Percentiles rank a stretch among this genome's conserved stretches.
Evolutionary conservation across 2,888 invertebrate genomes (phyloP).

Genomic region (Dastarcus helophoroides): DNA sequence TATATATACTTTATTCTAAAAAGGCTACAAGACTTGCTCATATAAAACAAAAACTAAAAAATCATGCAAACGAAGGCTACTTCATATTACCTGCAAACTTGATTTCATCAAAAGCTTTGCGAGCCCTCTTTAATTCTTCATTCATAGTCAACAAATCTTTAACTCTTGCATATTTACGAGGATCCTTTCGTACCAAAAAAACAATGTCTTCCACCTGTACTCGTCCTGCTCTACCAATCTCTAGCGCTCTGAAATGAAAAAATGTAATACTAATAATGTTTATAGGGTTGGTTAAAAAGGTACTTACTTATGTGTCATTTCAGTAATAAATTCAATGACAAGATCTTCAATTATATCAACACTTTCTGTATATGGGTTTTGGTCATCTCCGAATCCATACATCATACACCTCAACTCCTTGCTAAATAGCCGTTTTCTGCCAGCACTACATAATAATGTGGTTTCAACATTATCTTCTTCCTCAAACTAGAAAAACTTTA

Average conservation of each 20-base stretch:
- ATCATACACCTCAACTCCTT: conserved; percentile 96
- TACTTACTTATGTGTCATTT: conserved; percentile 70
- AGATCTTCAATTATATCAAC: conserved; percentile 95
- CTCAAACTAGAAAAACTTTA: conserved; percentile 40
- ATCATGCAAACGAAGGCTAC: conserved; percentile 7
- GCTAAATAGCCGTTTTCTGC: conserved; percentile 76
- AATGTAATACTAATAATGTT: not conserved
- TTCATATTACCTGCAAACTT: conserved; percentile 77
- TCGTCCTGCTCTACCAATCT: conserved; percentile 89
- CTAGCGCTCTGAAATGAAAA: conserved; percentile 81
- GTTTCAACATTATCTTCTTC: conserved; percentile 61
- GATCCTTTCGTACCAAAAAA: conserved; percentile 89
- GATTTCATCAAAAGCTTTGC: conserved; percentile 98
- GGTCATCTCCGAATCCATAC: conserved; percentile 99
- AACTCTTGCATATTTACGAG: conserved; percentile 92
- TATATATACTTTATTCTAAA: no score
- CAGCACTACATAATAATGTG: conserved; percentile 45
- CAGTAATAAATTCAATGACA: conserved; percentile 94
- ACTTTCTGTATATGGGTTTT: conserved; percentile 97
- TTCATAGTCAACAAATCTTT: conserved; percentile 97
- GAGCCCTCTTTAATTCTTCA: conserved; percentile 95
- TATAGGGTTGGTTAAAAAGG: conserved; percentile 2
- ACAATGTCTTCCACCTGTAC: conserved; percentile 98
- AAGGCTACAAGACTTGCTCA: no score
- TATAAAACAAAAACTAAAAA: conserved; percentile 8